Conservation (phyloP, 2,113 vertebrate genomes). For the Brachionichthys hirsutus region DNA sequence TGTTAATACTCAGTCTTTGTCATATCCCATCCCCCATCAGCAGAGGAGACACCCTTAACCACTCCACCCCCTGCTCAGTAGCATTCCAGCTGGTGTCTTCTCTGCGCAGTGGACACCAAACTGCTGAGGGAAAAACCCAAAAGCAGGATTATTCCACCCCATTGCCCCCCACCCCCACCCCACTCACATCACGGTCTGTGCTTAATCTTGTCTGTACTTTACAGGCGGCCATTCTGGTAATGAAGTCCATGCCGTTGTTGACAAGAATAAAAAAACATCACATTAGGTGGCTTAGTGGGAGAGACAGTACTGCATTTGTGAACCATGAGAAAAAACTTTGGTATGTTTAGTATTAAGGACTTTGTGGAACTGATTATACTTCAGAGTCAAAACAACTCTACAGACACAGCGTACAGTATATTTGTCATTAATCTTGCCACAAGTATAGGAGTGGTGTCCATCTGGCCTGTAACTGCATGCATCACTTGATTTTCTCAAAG, state of each 20-base stretch:
- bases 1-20: constrained; percentile 41
- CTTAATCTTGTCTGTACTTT: constrained; percentile 9
- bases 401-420: too few relatives aligned
- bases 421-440: too few relatives aligned
- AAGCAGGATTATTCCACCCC: constrained; percentile 32
- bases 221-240: constrained; percentile 15
- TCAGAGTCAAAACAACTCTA: too few relatives aligned
- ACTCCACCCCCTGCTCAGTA: constrained; percentile 47
- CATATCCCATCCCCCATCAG: constrained; percentile 56
- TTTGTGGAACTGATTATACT: too few relatives aligned
- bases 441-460: too few relatives aligned
- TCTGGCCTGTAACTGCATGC: too few relatives aligned
- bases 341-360: too few relatives aligned
- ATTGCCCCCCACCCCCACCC: neutral
- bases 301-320: too few relatives aligned
- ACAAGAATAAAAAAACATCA: constrained; percentile 37
- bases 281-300: too few relatives aligned
- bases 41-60: constrained; percentile 34
- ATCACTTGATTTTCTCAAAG: too few relatives aligned
- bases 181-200: constrained; percentile 1
- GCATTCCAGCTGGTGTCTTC: constrained; percentile 70
- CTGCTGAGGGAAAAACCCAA: constrained; percentile 48
- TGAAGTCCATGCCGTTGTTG: constrained; percentile 37
- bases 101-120: constrained; percentile 46
- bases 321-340: neutral